phyloP scores from a whole-genome alignment of 2,113 vertebrate genomes.

The Podilymbus podiceps region DNA sequence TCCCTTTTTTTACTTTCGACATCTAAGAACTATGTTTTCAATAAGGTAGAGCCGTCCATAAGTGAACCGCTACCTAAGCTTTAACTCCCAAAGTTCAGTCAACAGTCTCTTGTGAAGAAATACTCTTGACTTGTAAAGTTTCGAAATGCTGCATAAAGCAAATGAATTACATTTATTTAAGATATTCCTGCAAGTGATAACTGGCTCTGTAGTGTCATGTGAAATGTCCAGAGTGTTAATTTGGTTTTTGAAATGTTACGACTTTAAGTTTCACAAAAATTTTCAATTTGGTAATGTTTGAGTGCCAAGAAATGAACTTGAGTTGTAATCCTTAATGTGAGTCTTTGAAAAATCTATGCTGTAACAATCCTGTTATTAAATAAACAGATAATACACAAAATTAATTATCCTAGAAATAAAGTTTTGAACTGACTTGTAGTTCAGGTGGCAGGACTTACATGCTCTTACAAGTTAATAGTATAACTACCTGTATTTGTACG shows the following conservation, averaged over 20 bases:
- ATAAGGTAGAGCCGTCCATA: background rate
- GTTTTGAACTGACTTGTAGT: background rate
- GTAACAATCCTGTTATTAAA: constrained; percentile 41
- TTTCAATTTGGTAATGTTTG: background rate
- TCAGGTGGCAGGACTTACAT: background rate
- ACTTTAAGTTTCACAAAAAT: background rate
- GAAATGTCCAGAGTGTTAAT: background rate
- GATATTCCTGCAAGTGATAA: background rate
- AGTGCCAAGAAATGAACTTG: constrained; percentile 38
- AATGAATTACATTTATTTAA: background rate
- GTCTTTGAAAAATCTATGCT: constrained; percentile 2
- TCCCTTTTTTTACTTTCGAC: background rate
- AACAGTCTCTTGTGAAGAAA: background rate
- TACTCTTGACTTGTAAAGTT: background rate
- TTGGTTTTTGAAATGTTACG: background rate
- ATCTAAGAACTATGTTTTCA: background rate
- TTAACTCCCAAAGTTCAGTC: background rate
- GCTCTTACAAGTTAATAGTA: background rate
- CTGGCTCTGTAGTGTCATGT: constrained; percentile 7
- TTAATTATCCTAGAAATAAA: background rate
- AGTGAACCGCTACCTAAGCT: background rate
- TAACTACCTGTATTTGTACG: background rate
- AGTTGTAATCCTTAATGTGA: constrained; percentile 12
- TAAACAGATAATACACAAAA: constrained; percentile 9
- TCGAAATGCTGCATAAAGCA: background rate